Base-by-base conservation (phyloP, 37 sponge, comb jelly and placozoan genomes). In the Mnemiopsis leidyi region DNA sequence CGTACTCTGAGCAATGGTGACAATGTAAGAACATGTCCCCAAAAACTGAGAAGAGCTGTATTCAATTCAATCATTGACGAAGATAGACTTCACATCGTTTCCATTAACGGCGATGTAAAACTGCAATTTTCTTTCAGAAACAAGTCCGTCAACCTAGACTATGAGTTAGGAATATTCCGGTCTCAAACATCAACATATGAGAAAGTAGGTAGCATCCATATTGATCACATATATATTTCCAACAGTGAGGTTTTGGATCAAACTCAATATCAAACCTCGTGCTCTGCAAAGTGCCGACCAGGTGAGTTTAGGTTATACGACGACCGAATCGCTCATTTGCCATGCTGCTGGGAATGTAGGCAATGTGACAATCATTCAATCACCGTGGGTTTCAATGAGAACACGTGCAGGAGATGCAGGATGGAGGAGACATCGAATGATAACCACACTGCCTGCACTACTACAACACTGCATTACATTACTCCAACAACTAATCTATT, bases 301-400 rank as follows among this genome's bases (percentile, higher is more conserved):
- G 61, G 61, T 18, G 9, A 48, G 13, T 48, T 48, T 13, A 48
- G 61, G 13, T 13, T 48, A 48, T 48, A 48, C 13, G 61, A 48
- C 61, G 61, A 48, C 9, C 61, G 61, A 18, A 48, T 48, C 61
- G 61, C 61, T 48, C 61, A 40, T 61, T 20, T 85, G 24, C 61
- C 40, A 1, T 85, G 90, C 36, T 85, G 90, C n/a, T 85, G 90
- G 90, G 24, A 0, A 38, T 85, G 90, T 85, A 29, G 0, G 30
- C 13, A 39, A 39, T 85, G 90, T 61, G 24, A 26, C 25, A 26
- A 36, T 0, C 33, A 40, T 25, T n/a, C 25, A 26, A 39, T 40
- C 0, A 25, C 48, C n/a, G 36, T 18, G 9, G 90, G 39, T 2
- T 31, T 20, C 36, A 32, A 77, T 32, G 28, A 85, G 30, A 40